These are phyloP conservation scores for Monarcha castaneiventris DNA, from an alignment of 2,113 vertebrate species.

Conservation along the genomic window DNA sequence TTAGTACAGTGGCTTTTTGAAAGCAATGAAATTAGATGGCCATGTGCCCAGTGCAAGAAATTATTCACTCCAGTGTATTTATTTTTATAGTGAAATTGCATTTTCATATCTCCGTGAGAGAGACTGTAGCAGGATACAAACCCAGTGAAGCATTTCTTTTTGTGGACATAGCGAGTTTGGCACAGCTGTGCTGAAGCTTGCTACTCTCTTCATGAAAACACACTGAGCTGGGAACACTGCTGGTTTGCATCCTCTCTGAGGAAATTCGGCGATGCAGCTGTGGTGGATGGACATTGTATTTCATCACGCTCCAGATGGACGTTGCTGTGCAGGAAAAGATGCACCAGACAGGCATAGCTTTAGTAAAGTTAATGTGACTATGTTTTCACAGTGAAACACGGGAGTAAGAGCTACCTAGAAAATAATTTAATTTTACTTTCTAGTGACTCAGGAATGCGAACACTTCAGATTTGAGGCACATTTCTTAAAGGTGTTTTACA, in stretches of 20 bases:
- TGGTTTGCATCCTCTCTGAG: not conserved
- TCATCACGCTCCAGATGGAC: not conserved
- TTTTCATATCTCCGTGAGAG: slow-evolving; percentile 6
- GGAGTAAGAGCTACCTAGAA: not conserved
- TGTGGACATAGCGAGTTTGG: not conserved
- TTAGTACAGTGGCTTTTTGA: not conserved
- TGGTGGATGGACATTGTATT: not conserved
- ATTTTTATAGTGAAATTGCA: slow-evolving; percentile 11
- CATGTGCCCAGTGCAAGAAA: not conserved
- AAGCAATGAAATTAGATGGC: not conserved
- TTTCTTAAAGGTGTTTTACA: not conserved
- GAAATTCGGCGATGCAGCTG: not conserved
- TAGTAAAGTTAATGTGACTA: rapidly evolving
- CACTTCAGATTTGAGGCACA: not conserved
- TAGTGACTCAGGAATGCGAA: not conserved
- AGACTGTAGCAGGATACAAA: not conserved
- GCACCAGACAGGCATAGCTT: rapidly evolving
- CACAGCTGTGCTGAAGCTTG: not conserved
- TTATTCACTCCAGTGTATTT: slow-evolving; percentile 6
- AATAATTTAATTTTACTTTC: not conserved
- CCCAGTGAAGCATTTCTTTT: not conserved
- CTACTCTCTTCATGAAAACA: not conserved
- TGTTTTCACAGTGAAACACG: not conserved
- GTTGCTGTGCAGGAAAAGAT: not conserved
- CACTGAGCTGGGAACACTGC: not conserved